Evolutionary conservation across 2,113 vertebrate species (phyloP).

Genomic region (Rhynchomys soricoides): DNA sequence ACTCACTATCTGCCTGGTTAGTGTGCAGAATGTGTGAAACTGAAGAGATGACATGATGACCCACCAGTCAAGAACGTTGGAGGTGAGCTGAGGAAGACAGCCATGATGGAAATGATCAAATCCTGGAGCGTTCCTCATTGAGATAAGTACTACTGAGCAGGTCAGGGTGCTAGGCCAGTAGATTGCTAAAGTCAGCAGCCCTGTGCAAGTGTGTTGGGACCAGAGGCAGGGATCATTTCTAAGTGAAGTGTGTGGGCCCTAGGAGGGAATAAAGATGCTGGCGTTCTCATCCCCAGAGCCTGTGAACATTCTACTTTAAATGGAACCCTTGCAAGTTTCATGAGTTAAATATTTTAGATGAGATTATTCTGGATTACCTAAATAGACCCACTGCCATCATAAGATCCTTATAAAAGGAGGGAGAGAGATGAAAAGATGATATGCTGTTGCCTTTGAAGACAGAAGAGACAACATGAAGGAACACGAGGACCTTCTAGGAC

Average conservation of each 20-base stretch:
- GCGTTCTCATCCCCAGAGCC: too few species aligned
- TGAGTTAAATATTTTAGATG: background rate
- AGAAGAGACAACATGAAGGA: background rate
- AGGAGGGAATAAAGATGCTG: too few species aligned
- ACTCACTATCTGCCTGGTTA: background rate
- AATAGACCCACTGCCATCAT: background rate
- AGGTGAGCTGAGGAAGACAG: background rate
- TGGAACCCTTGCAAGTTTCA: background rate
- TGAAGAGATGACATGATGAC: background rate
- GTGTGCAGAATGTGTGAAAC: background rate
- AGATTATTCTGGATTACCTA: background rate
- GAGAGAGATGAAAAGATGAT: background rate
- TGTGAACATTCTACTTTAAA: background rate
- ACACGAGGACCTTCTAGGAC: background rate
- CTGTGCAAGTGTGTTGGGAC: background rate
- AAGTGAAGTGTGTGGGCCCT: background rate
- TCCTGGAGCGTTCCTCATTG: background rate
- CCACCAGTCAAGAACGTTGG: background rate
- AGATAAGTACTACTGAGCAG: too few species aligned
- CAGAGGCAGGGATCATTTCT: background rate
- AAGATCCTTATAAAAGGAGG: background rate
- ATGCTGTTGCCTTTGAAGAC: background rate
- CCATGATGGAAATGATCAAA: background rate
- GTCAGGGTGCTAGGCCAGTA: background rate
- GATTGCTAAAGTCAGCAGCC: rapidly evolving